Evolutionary conservation across 2,888 invertebrate genomes (phyloP).

Genomic region (Agapetus fuscipes): DNA sequence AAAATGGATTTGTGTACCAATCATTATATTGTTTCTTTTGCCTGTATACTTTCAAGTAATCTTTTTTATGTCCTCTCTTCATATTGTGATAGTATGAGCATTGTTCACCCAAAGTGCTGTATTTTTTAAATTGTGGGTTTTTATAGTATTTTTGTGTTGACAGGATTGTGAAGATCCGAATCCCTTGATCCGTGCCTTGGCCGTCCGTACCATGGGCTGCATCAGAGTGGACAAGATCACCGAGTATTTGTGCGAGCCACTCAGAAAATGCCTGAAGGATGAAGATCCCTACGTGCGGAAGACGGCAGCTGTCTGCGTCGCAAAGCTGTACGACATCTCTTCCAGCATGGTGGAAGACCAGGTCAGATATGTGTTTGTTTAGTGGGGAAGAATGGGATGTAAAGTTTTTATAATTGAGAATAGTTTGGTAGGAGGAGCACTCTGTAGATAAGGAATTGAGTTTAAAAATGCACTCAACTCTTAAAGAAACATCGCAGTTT

Average conservation of each 20-base stretch:
- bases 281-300: conserved; percentile 97
- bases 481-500: too few relatives aligned
- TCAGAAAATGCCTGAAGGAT: conserved; percentile 89
- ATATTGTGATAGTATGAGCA: too few relatives aligned
- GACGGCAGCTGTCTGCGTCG: conserved; percentile 98
- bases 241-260: conserved; percentile 96
- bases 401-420: not conserved
- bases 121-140: not conserved
- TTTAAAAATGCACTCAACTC: too few relatives aligned
- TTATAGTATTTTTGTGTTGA: not conserved
- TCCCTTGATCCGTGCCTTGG: conserved; percentile 94
- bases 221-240: conserved; percentile 99
- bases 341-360: conserved; percentile 56
- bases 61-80: too few relatives aligned
- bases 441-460: not conserved
- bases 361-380: too few relatives aligned
- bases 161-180: conserved; percentile 99
- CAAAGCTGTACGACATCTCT: conserved; percentile 95
- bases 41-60: too few relatives aligned
- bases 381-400: not conserved
- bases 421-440: not conserved
- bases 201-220: conserved; percentile 99
- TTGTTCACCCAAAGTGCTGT: too few relatives aligned
- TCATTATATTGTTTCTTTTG: too few relatives aligned
- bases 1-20: too few relatives aligned